Conservation (phyloP, 30 jellyfish, hydroid and myxozoan genomes). For the Calvadosia cruxmelitensis region DNA sequence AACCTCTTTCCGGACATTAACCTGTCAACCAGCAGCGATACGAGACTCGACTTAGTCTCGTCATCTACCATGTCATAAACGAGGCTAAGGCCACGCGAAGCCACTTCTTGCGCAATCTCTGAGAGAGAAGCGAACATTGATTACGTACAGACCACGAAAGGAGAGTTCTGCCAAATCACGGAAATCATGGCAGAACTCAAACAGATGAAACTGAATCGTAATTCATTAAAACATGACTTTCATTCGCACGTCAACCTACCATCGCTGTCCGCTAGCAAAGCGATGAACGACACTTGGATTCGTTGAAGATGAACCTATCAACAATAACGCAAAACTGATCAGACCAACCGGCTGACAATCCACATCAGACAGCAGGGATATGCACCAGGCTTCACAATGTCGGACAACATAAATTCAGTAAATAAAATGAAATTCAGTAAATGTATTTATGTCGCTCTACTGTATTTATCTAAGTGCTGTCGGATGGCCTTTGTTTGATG, state of each 20-base stretch:
- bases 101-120: conserved; percentile 87
- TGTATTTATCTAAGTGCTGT: no score
- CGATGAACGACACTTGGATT: conserved; percentile 71
- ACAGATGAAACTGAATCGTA: no score
- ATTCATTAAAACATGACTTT: no score
- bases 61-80: conserved; percentile 69
- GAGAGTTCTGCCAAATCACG: no score
- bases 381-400: background rate
- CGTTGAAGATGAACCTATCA: conserved; percentile 27
- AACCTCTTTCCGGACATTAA: conserved; percentile 84
- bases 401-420: no score
- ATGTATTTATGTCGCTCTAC: no score
- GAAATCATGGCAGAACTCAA: no score
- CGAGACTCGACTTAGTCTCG: conserved; percentile 43
- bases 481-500: no score
- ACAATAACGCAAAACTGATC: background rate
- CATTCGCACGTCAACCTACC: conserved; percentile 41
- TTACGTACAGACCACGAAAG: background rate
- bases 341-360: background rate
- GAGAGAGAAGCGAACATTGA: background rate
- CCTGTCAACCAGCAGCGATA: conserved; percentile 59
- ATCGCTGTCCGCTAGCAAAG: conserved; percentile 58
- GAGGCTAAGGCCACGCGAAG: conserved; percentile 78
- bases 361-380: background rate
- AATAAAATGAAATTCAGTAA: no score